These are phyloP conservation scores for Himalopsyche tibetana DNA, from an alignment of 2,888 invertebrate species.

Conservation along the genomic window DNA sequence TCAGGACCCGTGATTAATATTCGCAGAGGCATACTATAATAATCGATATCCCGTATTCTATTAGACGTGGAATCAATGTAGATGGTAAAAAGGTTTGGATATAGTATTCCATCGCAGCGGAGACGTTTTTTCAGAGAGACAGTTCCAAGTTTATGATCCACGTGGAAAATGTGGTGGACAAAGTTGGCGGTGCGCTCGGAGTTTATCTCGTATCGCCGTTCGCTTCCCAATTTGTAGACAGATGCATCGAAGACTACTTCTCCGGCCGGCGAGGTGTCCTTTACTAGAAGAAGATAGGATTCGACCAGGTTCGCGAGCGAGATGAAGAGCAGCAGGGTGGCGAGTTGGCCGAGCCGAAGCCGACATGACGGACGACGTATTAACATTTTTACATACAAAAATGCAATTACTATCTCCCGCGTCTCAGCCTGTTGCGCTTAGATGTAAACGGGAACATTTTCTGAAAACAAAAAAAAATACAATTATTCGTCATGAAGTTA, in stretches of 20 bases:
- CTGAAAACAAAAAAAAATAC: slow-evolving; percentile 58
- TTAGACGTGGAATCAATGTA: slow-evolving; percentile 92
- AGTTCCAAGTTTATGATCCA: slow-evolving; percentile 85
- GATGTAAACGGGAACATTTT: slow-evolving; percentile 58
- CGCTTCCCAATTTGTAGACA: slow-evolving; percentile 87
- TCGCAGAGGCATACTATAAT: slow-evolving; percentile 87
- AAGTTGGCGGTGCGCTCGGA: slow-evolving; percentile 88
- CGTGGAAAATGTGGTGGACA: slow-evolving; percentile 86
- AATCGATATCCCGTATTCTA: slow-evolving; percentile 86
- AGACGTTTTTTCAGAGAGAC: slow-evolving; percentile 84
- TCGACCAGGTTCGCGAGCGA: slow-evolving; percentile 70
- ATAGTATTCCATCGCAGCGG: slow-evolving; percentile 87
- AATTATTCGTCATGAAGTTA: neutral
- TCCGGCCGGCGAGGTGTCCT: slow-evolving; percentile 80
- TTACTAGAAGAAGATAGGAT: slow-evolving; percentile 78
- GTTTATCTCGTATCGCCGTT: slow-evolving; percentile 87
- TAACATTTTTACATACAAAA: slow-evolving; percentile 51
- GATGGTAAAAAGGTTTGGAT: slow-evolving; percentile 90
- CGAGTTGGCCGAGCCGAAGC: slow-evolving; percentile 70
- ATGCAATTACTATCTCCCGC: slow-evolving; percentile 61
- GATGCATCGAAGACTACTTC: slow-evolving; percentile 87
- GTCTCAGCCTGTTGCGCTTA: slow-evolving; percentile 53
- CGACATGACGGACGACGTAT: slow-evolving; percentile 65
- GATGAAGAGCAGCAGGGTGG: slow-evolving; percentile 69
- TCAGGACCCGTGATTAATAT: slow-evolving; percentile 84